Evolutionary conservation across 1,140 invertebrate species (phyloP).

Genomic region (Odontomachus brunneus): DNA sequence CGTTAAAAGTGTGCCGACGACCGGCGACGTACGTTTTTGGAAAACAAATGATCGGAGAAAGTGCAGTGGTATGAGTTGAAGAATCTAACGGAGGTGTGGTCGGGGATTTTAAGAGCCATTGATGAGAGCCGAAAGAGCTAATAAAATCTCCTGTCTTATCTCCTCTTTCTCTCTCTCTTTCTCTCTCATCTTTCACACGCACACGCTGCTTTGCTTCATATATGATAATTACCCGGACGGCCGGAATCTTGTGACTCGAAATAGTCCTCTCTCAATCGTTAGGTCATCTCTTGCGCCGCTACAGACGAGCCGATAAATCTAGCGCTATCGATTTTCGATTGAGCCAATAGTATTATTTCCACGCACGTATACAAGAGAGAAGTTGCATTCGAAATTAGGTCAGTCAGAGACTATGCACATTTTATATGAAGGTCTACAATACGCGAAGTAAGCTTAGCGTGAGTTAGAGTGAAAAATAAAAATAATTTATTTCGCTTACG

Average conservation of each 20-base stretch:
- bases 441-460: no score
- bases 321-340: conserved; percentile 11
- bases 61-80: conserved; percentile 58
- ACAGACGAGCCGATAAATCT: conserved; percentile 11
- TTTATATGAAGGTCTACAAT: conserved; percentile 11
- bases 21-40: conserved; percentile 63
- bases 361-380: neutral
- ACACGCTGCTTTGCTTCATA: neutral
- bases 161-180: no score
- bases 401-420: neutral
- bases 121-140: conserved; percentile 31
- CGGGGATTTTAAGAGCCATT: conserved; percentile 43
- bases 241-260: neutral
- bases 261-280: neutral
- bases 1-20: conserved; percentile 66
- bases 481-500: no score
- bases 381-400: conserved; percentile 7
- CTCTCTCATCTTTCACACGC: neutral
- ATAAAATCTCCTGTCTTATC: conserved; percentile 3
- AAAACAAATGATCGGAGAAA: conserved; percentile 74
- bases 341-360: neutral
- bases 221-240: conserved; percentile 24
- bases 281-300: conserved; percentile 3
- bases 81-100: conserved; percentile 69
- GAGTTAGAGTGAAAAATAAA: no score